phyloP scores from a whole-genome alignment of 2,888 invertebrate genomes.

The Augochlorella aurata region DNA sequence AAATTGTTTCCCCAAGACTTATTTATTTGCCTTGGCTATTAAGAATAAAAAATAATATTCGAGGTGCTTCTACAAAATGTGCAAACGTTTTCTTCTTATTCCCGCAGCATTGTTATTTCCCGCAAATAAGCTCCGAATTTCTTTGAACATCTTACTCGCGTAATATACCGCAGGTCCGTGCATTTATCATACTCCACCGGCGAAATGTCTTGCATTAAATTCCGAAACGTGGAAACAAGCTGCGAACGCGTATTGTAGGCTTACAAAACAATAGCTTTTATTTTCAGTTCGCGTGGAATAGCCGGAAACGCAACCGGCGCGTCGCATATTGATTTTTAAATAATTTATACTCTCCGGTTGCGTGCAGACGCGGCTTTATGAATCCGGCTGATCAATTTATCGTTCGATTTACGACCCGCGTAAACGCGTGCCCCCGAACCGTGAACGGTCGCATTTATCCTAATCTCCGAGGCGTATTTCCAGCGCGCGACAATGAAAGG shows the following conservation, averaged over 20 bases:
- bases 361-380: constrained; percentile 49
- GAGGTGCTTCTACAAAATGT: too few relatives aligned
- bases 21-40: too few relatives aligned
- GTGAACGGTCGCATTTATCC: constrained; percentile 67
- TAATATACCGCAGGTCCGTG: not conserved
- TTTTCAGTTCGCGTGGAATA: constrained; percentile 18
- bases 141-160: not conserved
- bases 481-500: constrained; percentile 30
- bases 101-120: not conserved
- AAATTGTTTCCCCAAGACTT: too few relatives aligned
- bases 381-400: constrained; percentile 71
- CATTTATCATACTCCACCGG: not conserved
- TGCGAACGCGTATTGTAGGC: constrained; percentile 17
- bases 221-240: constrained; percentile 6
- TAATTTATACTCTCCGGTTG: constrained; percentile 28
- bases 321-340: constrained; percentile 32
- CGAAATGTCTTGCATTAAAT: not conserved
- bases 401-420: constrained; percentile 72
- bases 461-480: constrained; percentile 69
- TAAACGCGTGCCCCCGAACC: constrained; percentile 60
- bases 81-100: not conserved
- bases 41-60: not conserved
- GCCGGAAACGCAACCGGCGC: constrained; percentile 4
- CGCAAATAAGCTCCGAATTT: not conserved
- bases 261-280: constrained; percentile 1